Base-by-base conservation (phyloP, 37 sponge, comb jelly and placozoan species). In the Agelas oroides region DNA sequence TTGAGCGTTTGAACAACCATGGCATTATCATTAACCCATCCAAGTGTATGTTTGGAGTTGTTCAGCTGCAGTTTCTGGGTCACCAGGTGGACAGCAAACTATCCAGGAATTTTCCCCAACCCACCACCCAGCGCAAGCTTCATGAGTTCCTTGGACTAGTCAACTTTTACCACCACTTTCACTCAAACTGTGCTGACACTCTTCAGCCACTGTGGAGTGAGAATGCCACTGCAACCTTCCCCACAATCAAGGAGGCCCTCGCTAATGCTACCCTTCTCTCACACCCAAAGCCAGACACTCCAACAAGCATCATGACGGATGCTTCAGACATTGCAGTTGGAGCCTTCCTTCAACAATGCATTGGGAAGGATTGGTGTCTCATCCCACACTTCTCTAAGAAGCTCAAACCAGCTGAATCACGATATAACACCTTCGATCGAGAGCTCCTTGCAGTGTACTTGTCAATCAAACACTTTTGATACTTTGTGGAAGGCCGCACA, bases 361-460 rank as follows among this genome's bases (percentile, higher is more conserved):
- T 79, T 14, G 34, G 14, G 2, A 13, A 11, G 46, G 46, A 69
- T 5, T 70, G 71, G 83, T 35, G 41, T 13, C 83, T 72, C 1
- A 71, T 71, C 6, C 24, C 83, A 27, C 59, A 53, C 58, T 84
- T 65, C 57, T 75, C 79, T 13, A 72, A 30, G 32, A 90, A 79
- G 41, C 46, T 90, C 52, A 56, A 73, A 56, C 91, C 86, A 5
- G 59, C 76, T 6, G 91, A 90, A 39, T 68, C 82, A 0, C 53
- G 80, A 14, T 85, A 90, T 65, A 90, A 86, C 60, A 64, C 91
- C 76, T 89, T 89, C 34, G 90, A 84, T 74, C 65, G 80, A 23
- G 90, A 89, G 53, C 69, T 89, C 18, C 67, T 91, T 5, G 87
- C 83, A 18, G 60, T 76, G 0, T 91, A 83, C 65, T 74, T 83